Percentiles rank a stretch among this genome's conserved stretches.
phyloP scores from a whole-genome alignment of 2,797 vertebrate species.

The Paedocypris micromegethes region DNA sequence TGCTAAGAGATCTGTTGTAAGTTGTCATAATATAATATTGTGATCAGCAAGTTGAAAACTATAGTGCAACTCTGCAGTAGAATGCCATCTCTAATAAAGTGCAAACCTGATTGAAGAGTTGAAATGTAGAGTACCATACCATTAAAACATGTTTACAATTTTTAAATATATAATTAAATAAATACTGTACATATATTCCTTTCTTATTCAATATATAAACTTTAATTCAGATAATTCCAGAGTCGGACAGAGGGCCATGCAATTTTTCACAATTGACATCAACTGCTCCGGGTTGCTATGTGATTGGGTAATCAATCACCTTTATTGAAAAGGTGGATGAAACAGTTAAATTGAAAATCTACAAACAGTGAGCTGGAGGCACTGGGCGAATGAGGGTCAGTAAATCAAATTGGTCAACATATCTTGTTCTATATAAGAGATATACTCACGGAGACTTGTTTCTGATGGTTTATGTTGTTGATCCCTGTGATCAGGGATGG shows the following conservation, averaged over 20 bases:
- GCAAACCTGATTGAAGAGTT: too few relatives aligned
- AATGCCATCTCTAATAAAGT: too few relatives aligned
- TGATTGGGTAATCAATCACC: constrained; percentile 47
- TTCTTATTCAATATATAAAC: constrained; percentile 15
- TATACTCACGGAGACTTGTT: constrained; percentile 43
- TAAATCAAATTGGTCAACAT: constrained; percentile 48
- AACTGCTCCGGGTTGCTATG: constrained; percentile 36
- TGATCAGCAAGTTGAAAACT: too few relatives aligned
- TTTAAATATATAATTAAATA: too few relatives aligned
- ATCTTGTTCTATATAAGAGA: constrained; percentile 32
- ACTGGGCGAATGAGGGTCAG: constrained; percentile 36
- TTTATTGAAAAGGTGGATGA: constrained; percentile 46
- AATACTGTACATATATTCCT: not conserved
- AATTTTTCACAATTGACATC: constrained; percentile 46
- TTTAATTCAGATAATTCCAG: constrained; percentile 7
- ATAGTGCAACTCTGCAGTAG: too few relatives aligned
- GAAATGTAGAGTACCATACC: too few relatives aligned
- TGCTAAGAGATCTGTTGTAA: too few relatives aligned
- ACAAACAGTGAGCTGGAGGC: constrained; percentile 25
- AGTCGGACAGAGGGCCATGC: constrained; percentile 24
- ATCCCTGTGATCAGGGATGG: too few relatives aligned
- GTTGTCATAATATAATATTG: too few relatives aligned
- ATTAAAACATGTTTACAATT: too few relatives aligned
- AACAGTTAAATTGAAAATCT: constrained; percentile 41
- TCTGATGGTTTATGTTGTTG: not conserved